Evolutionary conservation across 2,797 vertebrate genomes (phyloP), one percentile per base, ranked within the genome.

Genomic region (Pteronotus mesoamericanus): DNA sequence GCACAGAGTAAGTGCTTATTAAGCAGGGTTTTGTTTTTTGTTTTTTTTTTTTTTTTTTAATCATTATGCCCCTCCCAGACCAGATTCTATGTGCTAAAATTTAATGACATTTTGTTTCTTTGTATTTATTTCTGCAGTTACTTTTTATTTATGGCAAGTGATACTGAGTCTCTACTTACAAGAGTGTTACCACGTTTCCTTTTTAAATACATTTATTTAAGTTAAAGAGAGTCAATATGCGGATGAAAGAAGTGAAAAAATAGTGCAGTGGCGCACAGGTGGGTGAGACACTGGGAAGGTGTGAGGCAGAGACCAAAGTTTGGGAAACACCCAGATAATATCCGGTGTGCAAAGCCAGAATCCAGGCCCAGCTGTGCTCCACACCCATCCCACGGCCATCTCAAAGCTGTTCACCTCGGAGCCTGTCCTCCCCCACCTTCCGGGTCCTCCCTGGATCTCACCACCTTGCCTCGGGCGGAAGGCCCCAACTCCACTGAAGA

Each of bases 81-180:
- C 83, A 92, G 82, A 82, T 93, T 80, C 69, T 69, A 53, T 77
- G 94, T 93, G 94, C 95, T 95, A 95, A 88, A 94, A 96, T 96
- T 93, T 96, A 97, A 95, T 89, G 96, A 96, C 61, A 66, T 92
- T 97, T 96, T 96, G 69, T 89, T 95, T 94, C 91, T 95, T 93
- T 94, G 88, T 97, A 93, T 96, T 97, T 97, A 96, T 97, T 97
- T 97, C 91, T 94, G 90, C 71, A 97, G 94, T 94, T 95, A 72
- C 91, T 95, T 95, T 95, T 96, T 97, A 94, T 97, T 97, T 97
- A 93, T 96, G 86, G 94, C 69, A 97, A 96, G 66, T 93, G 86
- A 94, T 96, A 97, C 83, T 90, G 95, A 92, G 34, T 91, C 86
- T 95, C 96, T 86, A 79, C 97, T 97, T 97, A 92, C 84, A 94